Evolutionary conservation across 2,113 vertebrate genomes (phyloP), one percentile per base, ranked within the genome.

Genomic region (Gila orcuttii): DNA sequence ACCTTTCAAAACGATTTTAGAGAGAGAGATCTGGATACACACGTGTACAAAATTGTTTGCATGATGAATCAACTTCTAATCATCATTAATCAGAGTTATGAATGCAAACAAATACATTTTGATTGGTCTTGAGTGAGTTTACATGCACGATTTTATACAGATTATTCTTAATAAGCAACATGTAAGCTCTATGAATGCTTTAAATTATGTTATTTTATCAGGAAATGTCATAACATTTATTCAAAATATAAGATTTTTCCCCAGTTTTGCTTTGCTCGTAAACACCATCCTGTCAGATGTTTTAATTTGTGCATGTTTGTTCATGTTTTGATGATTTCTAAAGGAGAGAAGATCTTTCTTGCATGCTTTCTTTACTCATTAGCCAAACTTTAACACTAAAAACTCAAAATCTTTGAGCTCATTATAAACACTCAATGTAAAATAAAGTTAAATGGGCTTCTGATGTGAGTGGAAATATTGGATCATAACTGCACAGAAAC

Each of bases 21-120:
- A 81, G 79, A 62, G 79, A 62, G 33, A 64, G 57, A 45, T 15
- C n/a, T 75, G 39, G 3, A 47, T 25, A 47, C 12, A 0, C 12
- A 74, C 39, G 8, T 45, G 11, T 17, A 10, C 6, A n/a, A 3
- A 19, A n/a, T 28, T 79, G 57, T 64, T 28, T 80, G 6, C 57
- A 42, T 74, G 71, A 25, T 74, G 23, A 50, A 50, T 75, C n/a
- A 17, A 45, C 73, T 75, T 28, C 21, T 73, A 73, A 73, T 42
- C 69, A 73, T n/a, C 36, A 42, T 23, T 71, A 71, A 71, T 71
- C 68, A 42, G 36, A 17, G n/a, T 25, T 25, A 75, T 75, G 11
- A 66, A 31, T 66, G 13, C 12, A 33, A 45, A 47, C 71, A 47
- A 45, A 47, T 15, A 25, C 42, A 47, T 42, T 3, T 74, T n/a